Evolutionary conservation across 2,797 vertebrate species (phyloP).

Genomic region (Sphaeramia orbicularis): DNA sequence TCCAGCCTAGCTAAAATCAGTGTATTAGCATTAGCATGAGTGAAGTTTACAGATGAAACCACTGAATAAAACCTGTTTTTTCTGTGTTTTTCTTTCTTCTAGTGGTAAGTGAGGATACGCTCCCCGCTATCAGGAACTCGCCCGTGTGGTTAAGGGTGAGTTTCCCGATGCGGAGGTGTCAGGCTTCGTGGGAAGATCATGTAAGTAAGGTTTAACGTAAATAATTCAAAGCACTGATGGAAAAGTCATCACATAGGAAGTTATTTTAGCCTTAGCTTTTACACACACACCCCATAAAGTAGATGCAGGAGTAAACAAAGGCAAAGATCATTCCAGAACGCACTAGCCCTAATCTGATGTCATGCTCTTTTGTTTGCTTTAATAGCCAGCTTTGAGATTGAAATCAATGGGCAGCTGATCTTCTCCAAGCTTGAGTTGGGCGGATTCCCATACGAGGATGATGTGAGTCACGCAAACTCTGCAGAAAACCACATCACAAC

Average conservation of each 20-base stretch:
- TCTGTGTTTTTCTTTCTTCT: no score
- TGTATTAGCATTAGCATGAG: no score
- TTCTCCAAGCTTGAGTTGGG: slow-evolving; percentile 93
- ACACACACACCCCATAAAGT: no score
- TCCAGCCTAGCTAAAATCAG: slow-evolving; percentile 1
- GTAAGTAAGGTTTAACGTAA: slow-evolving; percentile 69
- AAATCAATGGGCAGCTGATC: slow-evolving; percentile 90
- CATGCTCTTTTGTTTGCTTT: no score
- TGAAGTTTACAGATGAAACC: not conserved
- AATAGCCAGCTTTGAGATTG: slow-evolving; percentile 95
- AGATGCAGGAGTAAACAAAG: no score
- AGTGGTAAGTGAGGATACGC: slow-evolving; percentile 94
- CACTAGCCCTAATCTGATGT: no score
- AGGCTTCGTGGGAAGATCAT: slow-evolving; percentile 87
- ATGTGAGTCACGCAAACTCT: slow-evolving; percentile 84
- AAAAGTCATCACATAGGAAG: no score
- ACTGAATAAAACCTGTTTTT: not conserved
- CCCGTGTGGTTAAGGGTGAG: slow-evolving; percentile 82
- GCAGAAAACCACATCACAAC: no score
- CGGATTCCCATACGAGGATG: slow-evolving; percentile 94
- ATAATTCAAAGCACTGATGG: not conserved
- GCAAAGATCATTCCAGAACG: not conserved
- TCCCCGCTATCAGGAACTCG: slow-evolving; percentile 92
- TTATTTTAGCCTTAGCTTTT: not conserved
- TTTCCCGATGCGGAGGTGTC: slow-evolving; percentile 91